Percentiles rank a stretch among this genome's conserved stretches.
phyloP scores from a whole-genome alignment of 2,888 invertebrate genomes.

The Ptychoptera contaminata region DNA sequence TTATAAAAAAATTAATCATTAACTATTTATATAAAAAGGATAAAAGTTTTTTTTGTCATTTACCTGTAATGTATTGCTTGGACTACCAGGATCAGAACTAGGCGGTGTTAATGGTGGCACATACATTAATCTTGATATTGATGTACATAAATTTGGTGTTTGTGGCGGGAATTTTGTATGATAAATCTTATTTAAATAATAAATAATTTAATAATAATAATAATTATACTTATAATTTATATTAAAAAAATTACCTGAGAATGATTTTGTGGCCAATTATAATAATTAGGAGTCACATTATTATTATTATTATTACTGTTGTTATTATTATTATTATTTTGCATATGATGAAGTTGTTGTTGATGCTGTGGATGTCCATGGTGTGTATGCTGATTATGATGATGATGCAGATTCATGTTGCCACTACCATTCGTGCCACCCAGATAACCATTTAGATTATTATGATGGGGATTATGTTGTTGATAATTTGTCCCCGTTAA shows the following conservation, averaged over 20 bases:
- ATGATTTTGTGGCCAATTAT: slow-evolving; percentile 28
- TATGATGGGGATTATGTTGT: slow-evolving; percentile 10
- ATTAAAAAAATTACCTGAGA: slow-evolving; percentile 23
- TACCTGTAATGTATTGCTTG: slow-evolving; percentile 51
- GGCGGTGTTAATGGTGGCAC: slow-evolving; percentile 77
- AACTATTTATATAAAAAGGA: background rate
- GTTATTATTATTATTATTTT: slow-evolving; percentile 2
- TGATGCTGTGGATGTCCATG: slow-evolving; percentile 13
- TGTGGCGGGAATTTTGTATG: slow-evolving; percentile 4
- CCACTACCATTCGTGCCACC: slow-evolving; percentile 12
- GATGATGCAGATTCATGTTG: slow-evolving; percentile 15
- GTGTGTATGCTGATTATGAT: slow-evolving; percentile 13
- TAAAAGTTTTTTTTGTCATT: slow-evolving; percentile 7
- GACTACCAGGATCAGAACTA: slow-evolving; percentile 75
- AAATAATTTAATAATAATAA: background rate
- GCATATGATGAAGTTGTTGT: slow-evolving; percentile 5
- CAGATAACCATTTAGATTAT: slow-evolving; percentile 14
- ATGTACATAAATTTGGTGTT: slow-evolving; percentile 10
- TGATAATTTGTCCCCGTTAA: slow-evolving; percentile 15
- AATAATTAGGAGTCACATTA: slow-evolving; percentile 18
- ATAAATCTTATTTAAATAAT: background rate
- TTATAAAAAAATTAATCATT: slow-evolving; percentile 1
- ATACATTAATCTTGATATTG: slow-evolving; percentile 50
- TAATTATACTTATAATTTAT: background rate
- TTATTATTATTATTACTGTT: slow-evolving; percentile 1